Percentiles rank a stretch among this genome's conserved stretches.
Evolutionary conservation across 1,140 invertebrate species (phyloP).

Genomic region (Pogonomyrmex barbatus): DNA sequence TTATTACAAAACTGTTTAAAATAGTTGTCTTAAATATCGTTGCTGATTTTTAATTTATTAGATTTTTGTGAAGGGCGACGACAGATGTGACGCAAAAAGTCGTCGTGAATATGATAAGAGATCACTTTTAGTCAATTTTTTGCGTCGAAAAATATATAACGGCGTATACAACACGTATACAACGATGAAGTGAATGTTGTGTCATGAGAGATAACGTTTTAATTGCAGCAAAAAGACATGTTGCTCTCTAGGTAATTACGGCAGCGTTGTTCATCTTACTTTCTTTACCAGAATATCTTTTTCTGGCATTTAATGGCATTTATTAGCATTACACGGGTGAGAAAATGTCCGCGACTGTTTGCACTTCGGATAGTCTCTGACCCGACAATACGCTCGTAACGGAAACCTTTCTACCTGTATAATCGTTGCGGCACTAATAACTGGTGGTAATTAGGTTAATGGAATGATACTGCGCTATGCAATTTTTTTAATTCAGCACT

Average conservation of each 20-base stretch:
- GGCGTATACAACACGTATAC: too few species aligned
- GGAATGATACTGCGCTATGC: slow-evolving; percentile 55
- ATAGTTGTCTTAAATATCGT: neutral
- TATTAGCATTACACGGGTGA: slow-evolving; percentile 58
- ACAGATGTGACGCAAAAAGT: neutral
- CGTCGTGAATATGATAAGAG: neutral
- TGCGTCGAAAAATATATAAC: neutral
- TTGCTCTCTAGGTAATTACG: slow-evolving; percentile 35
- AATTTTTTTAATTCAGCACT: slow-evolving; percentile 48
- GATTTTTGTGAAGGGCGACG: neutral
- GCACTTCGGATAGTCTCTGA: slow-evolving; percentile 33
- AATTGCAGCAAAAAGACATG: slow-evolving; percentile 42
- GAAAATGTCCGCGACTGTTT: slow-evolving; percentile 48
- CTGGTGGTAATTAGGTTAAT: slow-evolving; percentile 72
- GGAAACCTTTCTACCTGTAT: slow-evolving; percentile 49
- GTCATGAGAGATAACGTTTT: slow-evolving; percentile 40
- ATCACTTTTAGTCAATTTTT: neutral
- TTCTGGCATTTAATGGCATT: slow-evolving; percentile 43
- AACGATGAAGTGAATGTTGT: slow-evolving; percentile 21
- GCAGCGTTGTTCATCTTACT: slow-evolving; percentile 38
- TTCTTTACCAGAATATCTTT: slow-evolving; percentile 41
- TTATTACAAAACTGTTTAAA: neutral
- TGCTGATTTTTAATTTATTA: neutral
- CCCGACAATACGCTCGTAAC: slow-evolving; percentile 42
- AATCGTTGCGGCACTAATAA: slow-evolving; percentile 56